These are phyloP conservation scores for Scaptomyza cyrtandrae DNA, from an alignment of 2,888 invertebrate genomes.

Conservation along the genomic window DNA sequence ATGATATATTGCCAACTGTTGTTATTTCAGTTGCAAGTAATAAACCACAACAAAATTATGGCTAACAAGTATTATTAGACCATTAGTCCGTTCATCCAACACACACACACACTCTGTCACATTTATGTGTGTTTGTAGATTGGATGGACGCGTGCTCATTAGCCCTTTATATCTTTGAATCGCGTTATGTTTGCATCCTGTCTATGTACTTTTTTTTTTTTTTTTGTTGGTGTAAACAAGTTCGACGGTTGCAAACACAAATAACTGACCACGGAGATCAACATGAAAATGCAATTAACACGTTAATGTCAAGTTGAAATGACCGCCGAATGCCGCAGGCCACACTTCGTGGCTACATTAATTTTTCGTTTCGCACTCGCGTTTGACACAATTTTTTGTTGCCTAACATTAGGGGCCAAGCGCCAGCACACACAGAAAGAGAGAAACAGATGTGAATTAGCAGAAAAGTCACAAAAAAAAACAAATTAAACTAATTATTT, in stretches of 20 bases:
- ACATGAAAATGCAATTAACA: slow-evolving; percentile 80
- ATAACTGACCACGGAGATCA: slow-evolving; percentile 61
- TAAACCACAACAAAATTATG: slow-evolving; percentile 3
- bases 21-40: slow-evolving; percentile 33
- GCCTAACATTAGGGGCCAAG: slow-evolving; percentile 28
- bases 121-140: slow-evolving; percentile 13
- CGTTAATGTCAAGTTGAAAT: slow-evolving; percentile 71
- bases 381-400: slow-evolving; percentile 29
- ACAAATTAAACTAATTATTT: no score
- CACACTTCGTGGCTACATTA: slow-evolving; percentile 26
- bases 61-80: slow-evolving; percentile 33
- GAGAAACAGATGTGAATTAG: background rate
- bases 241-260: slow-evolving; percentile 16
- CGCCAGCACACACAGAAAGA: background rate
- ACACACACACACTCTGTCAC: background rate
- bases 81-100: slow-evolving; percentile 45
- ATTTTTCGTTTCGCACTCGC: slow-evolving; percentile 34
- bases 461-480: no score
- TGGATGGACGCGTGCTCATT: slow-evolving; percentile 54
- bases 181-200: slow-evolving; percentile 28
- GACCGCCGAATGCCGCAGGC: slow-evolving; percentile 33
- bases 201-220: background rate
- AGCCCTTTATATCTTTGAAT: slow-evolving; percentile 43
- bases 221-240: slow-evolving; percentile 29
- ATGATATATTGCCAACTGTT: slow-evolving; percentile 69